Base-by-base conservation (phyloP, 1,140 invertebrate species). In the Neotoxoptera formosana region DNA sequence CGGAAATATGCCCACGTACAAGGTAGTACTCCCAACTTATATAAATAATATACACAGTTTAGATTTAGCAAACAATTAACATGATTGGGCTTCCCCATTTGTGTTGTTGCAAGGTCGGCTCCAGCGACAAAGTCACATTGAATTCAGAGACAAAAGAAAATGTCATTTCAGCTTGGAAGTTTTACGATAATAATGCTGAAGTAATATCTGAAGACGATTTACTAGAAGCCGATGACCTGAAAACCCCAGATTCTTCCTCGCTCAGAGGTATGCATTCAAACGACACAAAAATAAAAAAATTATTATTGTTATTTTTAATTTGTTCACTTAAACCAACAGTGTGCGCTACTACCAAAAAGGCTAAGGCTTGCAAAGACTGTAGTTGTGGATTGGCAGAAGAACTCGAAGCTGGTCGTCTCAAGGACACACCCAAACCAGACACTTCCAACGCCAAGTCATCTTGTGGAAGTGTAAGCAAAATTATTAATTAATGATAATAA, bases 281-380 rank as follows among this genome's bases (percentile, higher is more conserved):
- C 2, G 1, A 30, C 81, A 47, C 21, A 47, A 86, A 30, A 76
- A 67, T 14, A n/a, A n/a, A 11, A 2, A 86, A 53, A 21, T 53
- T 23, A 86, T 86, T 25, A 45, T 84, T 47, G 47, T 45, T 88
- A 56, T 45, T 92, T 90, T 91, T 34, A 53, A 34, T 67, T 87
- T 51, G 34, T 17, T 51, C 36, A 34, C 1, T 1, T 53, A 36
- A 94, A 94, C 94, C 96, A 96, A 93, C 95, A 98, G 98, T 98
- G 14, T 99, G 98, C 96, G 97, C 97, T 48, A 98, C 98, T 67
- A 98, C 98, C 20, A 98, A 98, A 6, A 98, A 99, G 95, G 96
- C 98, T 87, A 99, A 99, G 95, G 99, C 99, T 0, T 99, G 99
- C 95, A 99, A 99, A 94, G 98, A 99, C 95, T 99, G 99, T 95